Conservation (phyloP, 2,888 invertebrate genomes). For the Drosophila mettleri region DNA sequence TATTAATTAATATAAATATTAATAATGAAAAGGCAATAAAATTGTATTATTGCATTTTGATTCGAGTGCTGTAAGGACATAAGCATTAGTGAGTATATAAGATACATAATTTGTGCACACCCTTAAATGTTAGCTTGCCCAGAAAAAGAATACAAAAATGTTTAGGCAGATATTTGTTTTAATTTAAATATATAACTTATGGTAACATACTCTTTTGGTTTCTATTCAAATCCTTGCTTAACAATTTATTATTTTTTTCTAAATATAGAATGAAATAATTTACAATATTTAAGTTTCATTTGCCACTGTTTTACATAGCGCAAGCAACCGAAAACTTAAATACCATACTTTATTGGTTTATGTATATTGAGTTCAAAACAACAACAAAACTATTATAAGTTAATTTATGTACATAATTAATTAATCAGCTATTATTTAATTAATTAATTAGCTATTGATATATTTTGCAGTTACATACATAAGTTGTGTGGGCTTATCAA, state of each 20-base stretch:
- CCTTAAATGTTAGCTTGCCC: conserved; percentile 25
- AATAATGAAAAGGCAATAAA: background rate
- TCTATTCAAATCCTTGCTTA: conserved; percentile 17
- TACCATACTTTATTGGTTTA: background rate
- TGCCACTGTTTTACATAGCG: background rate
- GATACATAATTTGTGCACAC: background rate
- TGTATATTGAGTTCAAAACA: conserved; percentile 13
- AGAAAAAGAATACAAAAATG: background rate
- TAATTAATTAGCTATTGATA: conserved; percentile 48
- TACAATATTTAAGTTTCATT: background rate
- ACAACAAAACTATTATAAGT: conserved; percentile 17
- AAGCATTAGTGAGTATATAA: conserved; percentile 4
- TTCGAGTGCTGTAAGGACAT: conserved; percentile 19
- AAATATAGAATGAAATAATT: conserved; percentile 10
- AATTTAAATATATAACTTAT: background rate
- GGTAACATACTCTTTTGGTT: conserved; percentile 2
- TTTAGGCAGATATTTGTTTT: conserved; percentile 22
- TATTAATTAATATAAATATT: background rate
- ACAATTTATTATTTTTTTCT: conserved; percentile 1
- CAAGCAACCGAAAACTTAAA: background rate
- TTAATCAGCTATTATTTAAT: too few relatives aligned
- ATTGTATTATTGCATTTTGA: background rate
- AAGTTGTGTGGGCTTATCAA: background rate
- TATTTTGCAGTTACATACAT: conserved; percentile 40
- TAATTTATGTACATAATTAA: conserved; percentile 37